Conservation (phyloP, 1,140 invertebrate species). For the Cherax destructor region DNA sequence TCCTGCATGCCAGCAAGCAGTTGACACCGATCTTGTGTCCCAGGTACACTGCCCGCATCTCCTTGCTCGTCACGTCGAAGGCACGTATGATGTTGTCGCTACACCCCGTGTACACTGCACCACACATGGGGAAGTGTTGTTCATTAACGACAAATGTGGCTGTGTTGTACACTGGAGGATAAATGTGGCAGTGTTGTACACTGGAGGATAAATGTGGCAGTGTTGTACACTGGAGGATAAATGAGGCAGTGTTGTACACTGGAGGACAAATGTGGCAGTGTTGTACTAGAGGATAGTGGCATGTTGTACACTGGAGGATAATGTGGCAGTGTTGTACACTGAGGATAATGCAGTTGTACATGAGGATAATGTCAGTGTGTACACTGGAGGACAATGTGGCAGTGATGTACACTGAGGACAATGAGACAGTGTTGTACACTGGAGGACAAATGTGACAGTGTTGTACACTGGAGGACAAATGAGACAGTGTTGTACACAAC, state of each 20-base stretch:
- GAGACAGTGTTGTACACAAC: no score
- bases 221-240: neutral
- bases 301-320: neutral
- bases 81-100: conserved; percentile 4
- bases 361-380: neutral
- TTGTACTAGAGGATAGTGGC: neutral
- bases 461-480: neutral
- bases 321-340: neutral
- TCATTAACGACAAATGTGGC: neutral
- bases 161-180: neutral
- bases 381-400: neutral
- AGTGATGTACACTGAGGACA: neutral
- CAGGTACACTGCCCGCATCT: conserved; percentile 3
- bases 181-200: neutral
- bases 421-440: neutral
- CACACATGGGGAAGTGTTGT: neutral
- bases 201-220: neutral
- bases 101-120: conserved; percentile 20
- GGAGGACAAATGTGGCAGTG: neutral
- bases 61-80: neutral
- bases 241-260: neutral
- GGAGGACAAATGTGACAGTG: neutral
- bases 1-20: neutral
- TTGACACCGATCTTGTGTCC: conserved; percentile 38
- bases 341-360: no score